Percentiles rank a stretch among this genome's conserved stretches.
phyloP scores from a whole-genome alignment of 2,113 vertebrate genomes.

The Grammomys dolichurus region DNA sequence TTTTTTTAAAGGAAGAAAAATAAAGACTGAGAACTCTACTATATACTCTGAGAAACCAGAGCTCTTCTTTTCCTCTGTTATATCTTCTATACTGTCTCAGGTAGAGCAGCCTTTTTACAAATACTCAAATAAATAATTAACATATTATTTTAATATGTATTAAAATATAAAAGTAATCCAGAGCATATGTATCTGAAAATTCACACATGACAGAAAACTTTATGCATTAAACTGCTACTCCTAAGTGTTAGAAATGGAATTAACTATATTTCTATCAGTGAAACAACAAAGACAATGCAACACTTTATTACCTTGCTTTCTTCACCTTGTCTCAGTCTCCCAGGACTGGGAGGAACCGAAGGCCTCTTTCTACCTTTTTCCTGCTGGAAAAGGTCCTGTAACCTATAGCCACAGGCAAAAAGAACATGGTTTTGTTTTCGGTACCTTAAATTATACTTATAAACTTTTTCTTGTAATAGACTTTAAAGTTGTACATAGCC shows the following conservation, averaged over 20 bases:
- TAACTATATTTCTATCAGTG: too few relatives aligned
- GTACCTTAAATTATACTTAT: background rate
- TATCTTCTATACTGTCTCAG: background rate
- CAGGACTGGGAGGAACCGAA: conserved; percentile 97
- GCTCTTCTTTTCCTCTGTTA: background rate
- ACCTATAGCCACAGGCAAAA: conserved; percentile 83
- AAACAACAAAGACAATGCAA: background rate
- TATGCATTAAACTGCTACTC: background rate
- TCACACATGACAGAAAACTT: conserved; percentile 22
- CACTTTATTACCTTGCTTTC: conserved; percentile 93
- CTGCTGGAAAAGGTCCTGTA: conserved; percentile 98
- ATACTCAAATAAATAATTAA: conserved; percentile 49
- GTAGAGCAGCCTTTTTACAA: background rate
- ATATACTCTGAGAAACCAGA: background rate
- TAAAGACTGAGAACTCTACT: background rate
- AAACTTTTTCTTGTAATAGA: conserved; percentile 14
- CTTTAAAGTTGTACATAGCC: background rate
- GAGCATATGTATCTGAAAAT: conserved; percentile 13
- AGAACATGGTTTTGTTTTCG: conserved; percentile 4
- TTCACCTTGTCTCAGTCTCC: conserved; percentile 94
- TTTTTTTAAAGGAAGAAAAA: background rate
- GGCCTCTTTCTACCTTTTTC: conserved; percentile 97
- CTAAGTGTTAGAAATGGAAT: background rate
- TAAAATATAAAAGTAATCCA: conserved; percentile 43
- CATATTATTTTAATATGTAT: conserved; percentile 8